phyloP scores from a whole-genome alignment of 2,113 vertebrate genomes.

The Grantiella picta region DNA sequence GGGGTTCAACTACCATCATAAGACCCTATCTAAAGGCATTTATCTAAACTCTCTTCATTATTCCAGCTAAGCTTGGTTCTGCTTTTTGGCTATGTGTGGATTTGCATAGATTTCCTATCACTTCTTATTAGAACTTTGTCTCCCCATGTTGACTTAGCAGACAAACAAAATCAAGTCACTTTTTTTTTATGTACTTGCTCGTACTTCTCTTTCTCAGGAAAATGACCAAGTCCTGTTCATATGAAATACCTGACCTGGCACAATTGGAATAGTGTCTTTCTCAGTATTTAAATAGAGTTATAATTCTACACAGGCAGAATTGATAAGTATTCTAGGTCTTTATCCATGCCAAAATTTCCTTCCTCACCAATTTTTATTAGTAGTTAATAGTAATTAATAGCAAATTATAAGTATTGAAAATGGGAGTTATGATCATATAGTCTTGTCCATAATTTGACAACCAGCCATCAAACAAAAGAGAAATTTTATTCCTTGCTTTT shows the following conservation, averaged over 20 bases:
- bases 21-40: background rate
- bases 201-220: background rate
- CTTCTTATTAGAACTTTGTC: background rate
- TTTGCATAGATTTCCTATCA: background rate
- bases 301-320: background rate
- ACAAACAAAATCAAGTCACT: background rate
- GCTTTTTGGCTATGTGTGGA: accelerated
- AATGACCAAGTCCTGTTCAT: background rate
- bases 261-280: background rate
- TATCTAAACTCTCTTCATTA: background rate
- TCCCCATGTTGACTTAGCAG: background rate
- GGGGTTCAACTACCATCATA: background rate
- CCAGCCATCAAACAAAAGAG: background rate
- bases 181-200: background rate
- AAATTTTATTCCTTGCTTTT: background rate
- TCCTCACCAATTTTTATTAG: background rate
- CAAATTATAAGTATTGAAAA: background rate
- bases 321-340: background rate
- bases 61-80: background rate
- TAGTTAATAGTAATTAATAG: background rate
- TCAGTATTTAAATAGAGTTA: background rate
- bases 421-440: accelerated
- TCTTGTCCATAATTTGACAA: background rate
- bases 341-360: background rate
- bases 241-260: background rate